Conservation (phyloP, 1,140 invertebrate species). For the Helicoverpa zea region DNA sequence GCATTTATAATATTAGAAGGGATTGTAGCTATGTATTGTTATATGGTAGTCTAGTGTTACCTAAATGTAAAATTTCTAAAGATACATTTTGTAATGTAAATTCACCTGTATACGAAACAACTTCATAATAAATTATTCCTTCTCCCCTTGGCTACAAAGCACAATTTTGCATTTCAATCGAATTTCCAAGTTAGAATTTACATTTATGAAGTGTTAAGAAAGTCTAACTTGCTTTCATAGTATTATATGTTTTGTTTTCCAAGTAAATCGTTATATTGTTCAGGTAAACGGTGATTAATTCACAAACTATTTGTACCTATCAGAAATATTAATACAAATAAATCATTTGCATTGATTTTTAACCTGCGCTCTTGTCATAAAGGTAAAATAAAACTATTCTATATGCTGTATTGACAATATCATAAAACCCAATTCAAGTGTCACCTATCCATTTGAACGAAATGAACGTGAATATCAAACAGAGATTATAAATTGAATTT, state of each 20-base stretch:
- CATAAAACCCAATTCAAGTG: no score
- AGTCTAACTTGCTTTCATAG: background rate
- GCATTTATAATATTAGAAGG: no score
- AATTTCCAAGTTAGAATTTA: conserved; percentile 29
- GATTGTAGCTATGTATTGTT: no score
- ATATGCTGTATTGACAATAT: no score
- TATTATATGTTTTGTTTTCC: background rate
- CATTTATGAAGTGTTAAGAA: conserved; percentile 24
- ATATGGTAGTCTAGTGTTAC: no score
- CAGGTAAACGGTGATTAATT: background rate
- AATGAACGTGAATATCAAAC: background rate
- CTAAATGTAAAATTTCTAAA: background rate
- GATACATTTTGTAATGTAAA: conserved; percentile 11
- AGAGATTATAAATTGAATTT: background rate
- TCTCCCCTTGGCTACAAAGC: conserved; percentile 12
- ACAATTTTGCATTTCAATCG: conserved; percentile 35
- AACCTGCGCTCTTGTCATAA: no score
- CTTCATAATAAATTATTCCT: conserved; percentile 18
- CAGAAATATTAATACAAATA: no score
- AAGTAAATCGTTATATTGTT: background rate
- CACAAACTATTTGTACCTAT: no score
- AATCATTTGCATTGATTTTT: no score
- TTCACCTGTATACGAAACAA: background rate
- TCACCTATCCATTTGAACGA: background rate
- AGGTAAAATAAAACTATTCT: no score